Percentiles rank a stretch among this genome's conserved stretches.
These are phyloP conservation scores for Lates calcarifer DNA, from an alignment of 2,113 vertebrate species.

Conservation along the genomic window DNA sequence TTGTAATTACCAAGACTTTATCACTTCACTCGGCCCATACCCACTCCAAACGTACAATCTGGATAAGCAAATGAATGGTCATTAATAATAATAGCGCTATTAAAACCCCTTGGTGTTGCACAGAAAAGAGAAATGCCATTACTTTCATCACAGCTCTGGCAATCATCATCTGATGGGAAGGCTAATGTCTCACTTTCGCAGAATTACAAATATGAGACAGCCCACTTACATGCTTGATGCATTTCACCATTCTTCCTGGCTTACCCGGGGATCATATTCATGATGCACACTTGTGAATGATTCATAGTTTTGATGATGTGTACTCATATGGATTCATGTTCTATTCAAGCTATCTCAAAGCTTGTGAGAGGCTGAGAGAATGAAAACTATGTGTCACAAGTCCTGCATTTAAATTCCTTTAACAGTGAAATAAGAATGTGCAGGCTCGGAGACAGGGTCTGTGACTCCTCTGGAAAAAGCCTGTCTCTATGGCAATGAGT, in stretches of 20 bases:
- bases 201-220: slow-evolving; percentile 60
- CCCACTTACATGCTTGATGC: slow-evolving; percentile 53
- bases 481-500: slow-evolving; percentile 42
- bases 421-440: slow-evolving; percentile 27
- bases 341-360: slow-evolving; percentile 8
- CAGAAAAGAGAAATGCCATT: slow-evolving; percentile 85
- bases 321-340: slow-evolving; percentile 44
- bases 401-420: slow-evolving; percentile 16
- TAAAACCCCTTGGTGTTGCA: slow-evolving; percentile 88
- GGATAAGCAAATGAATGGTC: slow-evolving; percentile 84
- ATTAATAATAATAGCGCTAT: slow-evolving; percentile 93
- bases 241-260: slow-evolving; percentile 43
- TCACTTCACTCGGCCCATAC: slow-evolving; percentile 80
- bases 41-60: slow-evolving; percentile 81
- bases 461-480: slow-evolving; percentile 20
- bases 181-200: slow-evolving; percentile 83
- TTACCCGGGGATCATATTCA: slow-evolving; percentile 7
- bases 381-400: slow-evolving; percentile 19
- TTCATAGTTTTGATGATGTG: slow-evolving; percentile 56
- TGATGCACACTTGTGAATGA: slow-evolving; percentile 45
- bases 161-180: slow-evolving; percentile 82
- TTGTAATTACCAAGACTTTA: slow-evolving; percentile 89
- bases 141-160: slow-evolving; percentile 85
- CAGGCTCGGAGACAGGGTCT: slow-evolving; percentile 2
- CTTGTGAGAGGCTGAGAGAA: slow-evolving; percentile 16